Base-by-base conservation (phyloP, 2,888 invertebrate genomes). In the Prionchulus punctatus region DNA sequence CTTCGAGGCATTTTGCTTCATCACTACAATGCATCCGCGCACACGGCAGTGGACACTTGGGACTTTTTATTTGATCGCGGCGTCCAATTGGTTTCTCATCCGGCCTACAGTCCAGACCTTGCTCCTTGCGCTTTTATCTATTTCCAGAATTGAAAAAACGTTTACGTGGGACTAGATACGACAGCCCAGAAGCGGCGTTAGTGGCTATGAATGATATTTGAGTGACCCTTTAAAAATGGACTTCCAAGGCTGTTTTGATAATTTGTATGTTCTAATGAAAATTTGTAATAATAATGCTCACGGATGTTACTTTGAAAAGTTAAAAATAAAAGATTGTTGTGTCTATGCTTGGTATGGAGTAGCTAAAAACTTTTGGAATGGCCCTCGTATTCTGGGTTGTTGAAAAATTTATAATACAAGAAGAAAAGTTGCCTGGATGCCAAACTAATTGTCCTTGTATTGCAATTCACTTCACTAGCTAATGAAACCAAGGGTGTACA, bases 91-190 rank as follows among this genome's bases (percentile, higher is more conserved):
- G 47, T 45, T 23, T 18, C n/a, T 23, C 47, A 45, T 45, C 47
- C 47, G 23, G n/a, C 47, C 47, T 45, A 45, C 47, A 45, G 47
- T 45, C 47, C 47, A 23, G 47, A 45, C 47, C 47, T 45, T 12
- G 47, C 47, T 7, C 47, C 47, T 21, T 45, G 47, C 23, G 47
- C 23, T 45, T 45, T 45, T 45, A 21, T 23, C 23, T 45, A 23
- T 45, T 45, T 45, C 47, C 47, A 36, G 7, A 12, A 12, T 36
- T 36, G 18, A 36, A 36, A 36, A 36, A 36, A 36, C 36, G 18
- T 12, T 36, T 36, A 7, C 7, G n/a, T 23, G 47, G 47, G 23
- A 45, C 7, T 7, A 45, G 23, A 45, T 45, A 21, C 23, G 47
- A 45, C 7, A 45, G 47, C 47, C 47, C 47, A 45, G 23, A 12